phyloP scores from a whole-genome alignment of 2,113 vertebrate species.

The Amia ocellicauda region DNA sequence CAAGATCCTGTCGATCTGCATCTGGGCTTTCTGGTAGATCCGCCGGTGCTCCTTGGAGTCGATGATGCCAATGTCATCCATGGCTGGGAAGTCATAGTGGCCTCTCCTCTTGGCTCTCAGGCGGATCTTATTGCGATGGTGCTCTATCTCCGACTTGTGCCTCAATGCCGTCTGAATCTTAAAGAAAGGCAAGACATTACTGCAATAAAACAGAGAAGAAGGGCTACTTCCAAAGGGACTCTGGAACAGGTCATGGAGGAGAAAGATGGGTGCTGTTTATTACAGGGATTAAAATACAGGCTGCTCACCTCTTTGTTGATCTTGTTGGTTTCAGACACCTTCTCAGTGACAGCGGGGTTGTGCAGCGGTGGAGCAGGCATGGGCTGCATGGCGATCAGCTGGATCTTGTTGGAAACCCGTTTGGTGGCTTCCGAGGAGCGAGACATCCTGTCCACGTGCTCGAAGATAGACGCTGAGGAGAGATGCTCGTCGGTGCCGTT shows the following conservation, averaged over 20 bases:
- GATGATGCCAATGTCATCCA: slow-evolving; percentile 78
- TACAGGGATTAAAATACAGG: too few species aligned
- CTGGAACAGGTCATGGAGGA: background rate
- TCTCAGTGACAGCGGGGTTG: slow-evolving; percentile 63
- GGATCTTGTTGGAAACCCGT: slow-evolving; percentile 87
- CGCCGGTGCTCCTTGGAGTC: slow-evolving; percentile 84
- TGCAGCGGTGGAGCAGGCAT: slow-evolving; percentile 77
- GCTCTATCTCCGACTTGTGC: slow-evolving; percentile 96
- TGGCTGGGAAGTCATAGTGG: slow-evolving; percentile 93
- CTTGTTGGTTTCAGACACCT: slow-evolving; percentile 76
- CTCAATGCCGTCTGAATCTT: slow-evolving; percentile 90
- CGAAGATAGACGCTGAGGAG: slow-evolving; percentile 90
- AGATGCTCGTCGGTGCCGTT: slow-evolving; percentile 71
- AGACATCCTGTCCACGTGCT: slow-evolving; percentile 88
- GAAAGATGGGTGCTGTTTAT: too few species aligned
- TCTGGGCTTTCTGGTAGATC: slow-evolving; percentile 89
- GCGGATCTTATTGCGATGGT: slow-evolving; percentile 96
- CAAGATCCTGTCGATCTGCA: slow-evolving; percentile 96
- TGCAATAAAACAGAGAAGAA: background rate
- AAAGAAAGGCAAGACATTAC: background rate
- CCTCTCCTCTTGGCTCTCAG: slow-evolving; percentile 93
- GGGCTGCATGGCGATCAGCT: slow-evolving; percentile 96
- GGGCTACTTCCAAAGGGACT: background rate
- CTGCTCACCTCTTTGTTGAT: slow-evolving; percentile 89
- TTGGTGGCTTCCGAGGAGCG: slow-evolving; percentile 76